Percentiles rank a stretch among this genome's conserved stretches.
These are phyloP conservation scores for Diaphora mendica DNA, from an alignment of 2,888 invertebrate genomes.

Conservation along the genomic window DNA sequence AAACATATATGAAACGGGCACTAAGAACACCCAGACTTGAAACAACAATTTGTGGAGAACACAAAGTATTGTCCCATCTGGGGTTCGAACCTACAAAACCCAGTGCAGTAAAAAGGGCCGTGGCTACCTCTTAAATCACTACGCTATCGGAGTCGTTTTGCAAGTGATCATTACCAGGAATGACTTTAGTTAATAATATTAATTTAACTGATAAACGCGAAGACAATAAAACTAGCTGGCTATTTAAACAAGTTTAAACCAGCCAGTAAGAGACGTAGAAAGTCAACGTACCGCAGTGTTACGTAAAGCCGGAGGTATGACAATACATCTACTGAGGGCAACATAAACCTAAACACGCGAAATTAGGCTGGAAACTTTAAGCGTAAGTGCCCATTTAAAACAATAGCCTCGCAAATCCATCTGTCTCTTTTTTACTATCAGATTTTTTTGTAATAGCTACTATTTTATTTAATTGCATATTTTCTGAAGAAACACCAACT, in stretches of 20 bases:
- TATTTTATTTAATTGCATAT: not conserved
- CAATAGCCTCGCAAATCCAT: slow-evolving; percentile 70
- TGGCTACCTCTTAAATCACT: no score
- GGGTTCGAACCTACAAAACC: no score
- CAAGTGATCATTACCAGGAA: not conserved
- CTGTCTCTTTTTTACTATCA: slow-evolving; percentile 51
- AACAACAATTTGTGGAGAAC: no score
- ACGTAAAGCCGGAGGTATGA: slow-evolving; percentile 53
- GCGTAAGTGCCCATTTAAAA: slow-evolving; percentile 73
- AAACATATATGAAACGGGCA: no score
- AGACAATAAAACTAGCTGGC: not conserved
- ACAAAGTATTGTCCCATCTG: no score
- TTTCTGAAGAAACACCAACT: not conserved
- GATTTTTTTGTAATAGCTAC: slow-evolving; percentile 35
- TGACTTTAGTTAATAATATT: not conserved
- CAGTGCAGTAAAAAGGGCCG: no score
- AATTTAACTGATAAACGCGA: not conserved
- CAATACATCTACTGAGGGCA: slow-evolving; percentile 57
- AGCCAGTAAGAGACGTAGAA: slow-evolving; percentile 3
- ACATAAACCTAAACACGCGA: slow-evolving; percentile 66
- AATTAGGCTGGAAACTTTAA: slow-evolving; percentile 68
- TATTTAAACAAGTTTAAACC: not conserved
- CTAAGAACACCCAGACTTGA: no score
- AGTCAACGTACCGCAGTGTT: slow-evolving; percentile 39
- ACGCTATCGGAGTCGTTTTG: not conserved